phyloP scores from a whole-genome alignment of 2,113 vertebrate genomes.

The Oophaga pumilio region DNA sequence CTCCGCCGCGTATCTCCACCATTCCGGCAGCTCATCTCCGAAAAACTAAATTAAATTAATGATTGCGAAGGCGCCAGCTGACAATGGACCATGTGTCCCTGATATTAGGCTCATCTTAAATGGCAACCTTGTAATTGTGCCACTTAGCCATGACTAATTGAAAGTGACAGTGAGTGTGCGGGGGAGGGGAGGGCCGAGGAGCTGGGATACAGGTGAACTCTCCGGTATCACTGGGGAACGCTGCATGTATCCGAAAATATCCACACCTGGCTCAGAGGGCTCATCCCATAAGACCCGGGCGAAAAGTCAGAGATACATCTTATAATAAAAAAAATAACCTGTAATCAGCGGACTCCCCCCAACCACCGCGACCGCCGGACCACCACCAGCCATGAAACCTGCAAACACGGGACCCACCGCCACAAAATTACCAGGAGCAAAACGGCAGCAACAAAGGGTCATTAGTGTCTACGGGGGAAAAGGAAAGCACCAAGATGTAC shows the following conservation, averaged over 20 bases:
- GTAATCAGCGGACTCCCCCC: too few species aligned
- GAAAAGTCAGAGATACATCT: too few species aligned
- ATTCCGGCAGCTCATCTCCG: slow-evolving; percentile 9
- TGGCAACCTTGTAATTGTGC: slow-evolving; percentile 33
- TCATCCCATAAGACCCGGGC: too few species aligned
- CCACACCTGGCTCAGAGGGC: too few species aligned
- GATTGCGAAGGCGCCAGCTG: slow-evolving; percentile 17
- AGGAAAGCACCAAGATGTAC: neutral
- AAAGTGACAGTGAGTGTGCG: neutral
- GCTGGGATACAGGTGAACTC: slow-evolving; percentile 5
- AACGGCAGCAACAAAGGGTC: neutral
- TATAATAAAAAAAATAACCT: too few species aligned
- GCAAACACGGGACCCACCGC: neutral
- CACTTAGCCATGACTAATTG: slow-evolving; percentile 15
- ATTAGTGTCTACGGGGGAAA: neutral
- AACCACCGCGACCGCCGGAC: neutral
- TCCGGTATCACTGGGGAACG: neutral
- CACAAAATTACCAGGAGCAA: neutral
- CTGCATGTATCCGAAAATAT: too few species aligned
- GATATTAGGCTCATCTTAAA: neutral
- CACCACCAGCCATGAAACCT: neutral
- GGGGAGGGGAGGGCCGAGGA: neutral
- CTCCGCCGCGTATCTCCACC: neutral
- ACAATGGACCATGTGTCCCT: slow-evolving; percentile 10
- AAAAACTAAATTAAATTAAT: slow-evolving; percentile 41